Percentiles rank a stretch among this genome's conserved stretches.
phyloP scores from a whole-genome alignment of 2,797 vertebrate genomes.

The Alouatta caraya region DNA sequence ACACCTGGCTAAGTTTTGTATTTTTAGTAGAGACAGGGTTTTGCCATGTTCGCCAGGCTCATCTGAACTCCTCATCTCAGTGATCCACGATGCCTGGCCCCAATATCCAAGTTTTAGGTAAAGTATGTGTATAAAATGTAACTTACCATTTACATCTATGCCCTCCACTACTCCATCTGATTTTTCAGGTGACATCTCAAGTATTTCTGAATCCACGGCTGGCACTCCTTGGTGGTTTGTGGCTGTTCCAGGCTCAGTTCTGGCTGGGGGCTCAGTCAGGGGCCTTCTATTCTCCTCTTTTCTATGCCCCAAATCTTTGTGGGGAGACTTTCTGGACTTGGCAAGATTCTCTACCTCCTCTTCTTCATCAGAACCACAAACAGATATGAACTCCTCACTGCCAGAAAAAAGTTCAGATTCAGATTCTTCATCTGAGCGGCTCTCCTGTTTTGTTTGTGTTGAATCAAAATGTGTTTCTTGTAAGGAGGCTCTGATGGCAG shows the following conservation, averaged over 20 bases:
- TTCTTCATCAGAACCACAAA: constrained; percentile 96
- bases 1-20: not conserved
- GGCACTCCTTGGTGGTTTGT: constrained; percentile 88
- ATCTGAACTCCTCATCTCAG: no score
- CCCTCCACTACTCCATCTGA: constrained; percentile 83
- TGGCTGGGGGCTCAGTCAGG: constrained; percentile 88
- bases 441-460: constrained; percentile 89
- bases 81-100: not conserved
- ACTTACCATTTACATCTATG: constrained; percentile 91
- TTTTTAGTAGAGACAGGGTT: no score
- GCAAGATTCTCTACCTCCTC: constrained; percentile 84
- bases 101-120: constrained; percentile 13
- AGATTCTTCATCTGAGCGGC: constrained; percentile 92
- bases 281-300: constrained; percentile 96
- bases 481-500: constrained; percentile 96
- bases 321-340: constrained; percentile 93
- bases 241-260: constrained; percentile 85
- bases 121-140: not conserved
- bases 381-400: constrained; percentile 97
- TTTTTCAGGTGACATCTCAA: constrained; percentile 85
- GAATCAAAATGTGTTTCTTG: constrained; percentile 99
- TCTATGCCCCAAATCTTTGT: constrained; percentile 94
- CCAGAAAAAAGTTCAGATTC: constrained; percentile 98
- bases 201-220: constrained; percentile 81
- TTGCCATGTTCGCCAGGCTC: no score